Evolutionary conservation across 1,140 invertebrate genomes (phyloP).

Genomic region (Panagrolaimus sp.): DNA sequence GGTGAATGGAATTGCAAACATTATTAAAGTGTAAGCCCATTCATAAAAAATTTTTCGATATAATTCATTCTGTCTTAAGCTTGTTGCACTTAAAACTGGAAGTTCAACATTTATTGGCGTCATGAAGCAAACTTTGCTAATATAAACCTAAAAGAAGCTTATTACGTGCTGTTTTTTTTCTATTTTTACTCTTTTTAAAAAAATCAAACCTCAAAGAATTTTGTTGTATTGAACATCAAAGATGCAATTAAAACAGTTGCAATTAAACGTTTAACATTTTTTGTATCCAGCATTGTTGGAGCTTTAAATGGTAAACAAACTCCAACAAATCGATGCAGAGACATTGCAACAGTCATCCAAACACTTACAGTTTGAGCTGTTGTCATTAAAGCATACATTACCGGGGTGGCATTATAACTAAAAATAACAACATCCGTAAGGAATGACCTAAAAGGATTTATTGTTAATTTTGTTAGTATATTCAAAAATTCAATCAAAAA

Average conservation of each 20-base stretch:
- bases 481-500: not conserved
- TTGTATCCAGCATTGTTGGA: constrained; percentile 23
- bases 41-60: constrained; percentile 48
- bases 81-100: constrained; percentile 23
- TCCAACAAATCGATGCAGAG: constrained; percentile 48
- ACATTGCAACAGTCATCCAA: constrained; percentile 50
- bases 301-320: constrained; percentile 48
- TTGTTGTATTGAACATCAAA: constrained; percentile 42
- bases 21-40: constrained; percentile 45
- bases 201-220: constrained; percentile 48
- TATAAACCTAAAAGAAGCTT: constrained; percentile 1
- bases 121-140: constrained; percentile 14
- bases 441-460: constrained; percentile 6
- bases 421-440: constrained; percentile 10
- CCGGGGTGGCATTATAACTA: constrained; percentile 26
- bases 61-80: constrained; percentile 35
- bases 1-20: constrained; percentile 46
- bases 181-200: not conserved
- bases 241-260: constrained; percentile 29
- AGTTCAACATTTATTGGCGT: not conserved
- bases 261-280: constrained; percentile 41
- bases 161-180: not conserved
- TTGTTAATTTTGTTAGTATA: not conserved
- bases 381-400: constrained; percentile 33
- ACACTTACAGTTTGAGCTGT: constrained; percentile 33